These are phyloP conservation scores for Echiichthys vipera DNA, from an alignment of 2,797 vertebrate species.

Conservation along the genomic window DNA sequence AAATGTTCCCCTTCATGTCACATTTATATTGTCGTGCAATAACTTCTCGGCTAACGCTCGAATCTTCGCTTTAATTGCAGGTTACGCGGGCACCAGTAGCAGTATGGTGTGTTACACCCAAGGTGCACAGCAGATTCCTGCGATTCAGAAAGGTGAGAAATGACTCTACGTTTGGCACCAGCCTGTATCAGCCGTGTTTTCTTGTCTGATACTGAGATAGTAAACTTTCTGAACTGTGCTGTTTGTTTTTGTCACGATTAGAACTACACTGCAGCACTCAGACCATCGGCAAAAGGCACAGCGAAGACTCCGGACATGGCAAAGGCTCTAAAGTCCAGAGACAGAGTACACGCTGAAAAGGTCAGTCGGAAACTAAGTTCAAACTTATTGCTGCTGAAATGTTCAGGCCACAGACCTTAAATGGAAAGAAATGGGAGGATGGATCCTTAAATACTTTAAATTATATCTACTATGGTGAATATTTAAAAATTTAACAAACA, in stretches of 20 bases:
- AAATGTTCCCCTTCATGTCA: too few relatives aligned
- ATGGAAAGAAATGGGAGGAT: too few relatives aligned
- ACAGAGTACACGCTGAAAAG: conserved; percentile 77
- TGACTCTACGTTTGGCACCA: neutral
- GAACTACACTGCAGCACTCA: conserved; percentile 66
- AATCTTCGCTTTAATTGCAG: conserved; percentile 45
- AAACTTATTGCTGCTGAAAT: neutral
- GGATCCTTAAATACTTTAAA: fast-evolving
- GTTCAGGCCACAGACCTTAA: too few relatives aligned
- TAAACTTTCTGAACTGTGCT: neutral
- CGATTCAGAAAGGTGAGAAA: conserved; percentile 73
- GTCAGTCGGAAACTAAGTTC: conserved; percentile 37
- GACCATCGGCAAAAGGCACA: conserved; percentile 79
- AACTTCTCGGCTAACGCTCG: conserved; percentile 7
- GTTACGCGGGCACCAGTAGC: conserved; percentile 57
- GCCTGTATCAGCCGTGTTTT: neutral
- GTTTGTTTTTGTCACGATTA: conserved; percentile 48
- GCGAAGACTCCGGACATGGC: conserved; percentile 69
- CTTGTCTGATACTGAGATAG: neutral
- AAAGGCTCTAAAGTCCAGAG: conserved; percentile 82
- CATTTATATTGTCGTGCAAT: neutral
- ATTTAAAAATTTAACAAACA: too few relatives aligned
- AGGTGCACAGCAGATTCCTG: conserved; percentile 65
- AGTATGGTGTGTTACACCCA: conserved; percentile 75
- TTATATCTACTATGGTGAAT: too few relatives aligned